A percentile compares a stretch with the other conserved stretches of the same genome.
Conservation (phyloP, 2,113 vertebrate genomes). For the Tetrax tetrax region DNA sequence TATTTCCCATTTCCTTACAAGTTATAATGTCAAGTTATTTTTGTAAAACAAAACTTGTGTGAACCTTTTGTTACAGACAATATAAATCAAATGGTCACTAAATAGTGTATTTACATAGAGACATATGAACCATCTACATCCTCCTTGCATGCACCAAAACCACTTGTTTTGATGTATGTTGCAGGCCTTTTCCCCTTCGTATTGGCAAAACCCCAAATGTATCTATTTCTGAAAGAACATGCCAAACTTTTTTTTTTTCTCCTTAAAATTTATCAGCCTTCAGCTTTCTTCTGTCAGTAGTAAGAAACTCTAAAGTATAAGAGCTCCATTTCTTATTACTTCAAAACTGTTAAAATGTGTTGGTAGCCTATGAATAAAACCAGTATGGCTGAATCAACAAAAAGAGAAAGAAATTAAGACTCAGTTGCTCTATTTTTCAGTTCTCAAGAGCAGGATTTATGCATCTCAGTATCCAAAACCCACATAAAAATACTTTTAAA, state of each 20-base stretch:
- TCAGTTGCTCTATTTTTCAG: not conserved
- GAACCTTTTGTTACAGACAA: not conserved
- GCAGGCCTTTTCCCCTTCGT: not conserved
- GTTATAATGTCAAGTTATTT: not conserved
- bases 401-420: not conserved
- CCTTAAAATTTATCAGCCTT: not conserved
- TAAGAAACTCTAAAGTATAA: conserved; percentile 1
- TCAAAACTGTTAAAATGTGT: not conserved
- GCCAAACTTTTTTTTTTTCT: conserved; percentile 12
- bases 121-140: not conserved
- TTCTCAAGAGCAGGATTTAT: not conserved
- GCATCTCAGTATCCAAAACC: not conserved
- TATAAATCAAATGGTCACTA: not conserved
- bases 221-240: not conserved
- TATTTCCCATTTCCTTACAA: not conserved
- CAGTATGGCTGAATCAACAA: conserved; percentile 11
- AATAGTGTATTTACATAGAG: not conserved
- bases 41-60: not conserved
- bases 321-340: not conserved
- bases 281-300: conserved; percentile 16
- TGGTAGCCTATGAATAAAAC: conserved; percentile 5
- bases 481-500: not conserved
- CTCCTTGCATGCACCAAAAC: not conserved
- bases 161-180: not conserved
- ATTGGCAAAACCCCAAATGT: not conserved